These are phyloP conservation scores for Fregetta grallaria DNA, from an alignment of 2,113 vertebrate species.

Conservation along the genomic window DNA sequence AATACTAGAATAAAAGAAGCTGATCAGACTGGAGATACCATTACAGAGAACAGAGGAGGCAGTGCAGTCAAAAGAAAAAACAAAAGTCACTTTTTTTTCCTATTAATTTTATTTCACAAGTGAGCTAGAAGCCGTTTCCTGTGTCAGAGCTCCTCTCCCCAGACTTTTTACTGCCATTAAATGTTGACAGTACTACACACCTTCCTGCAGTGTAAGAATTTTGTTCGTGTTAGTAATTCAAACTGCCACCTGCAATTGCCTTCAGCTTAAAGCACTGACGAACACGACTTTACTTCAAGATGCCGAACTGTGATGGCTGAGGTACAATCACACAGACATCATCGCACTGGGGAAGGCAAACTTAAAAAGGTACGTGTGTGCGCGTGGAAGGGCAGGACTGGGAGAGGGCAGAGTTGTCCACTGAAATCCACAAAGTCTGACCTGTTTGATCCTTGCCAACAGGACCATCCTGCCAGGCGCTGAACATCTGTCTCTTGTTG, in stretches of 20 bases:
- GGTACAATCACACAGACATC: background rate
- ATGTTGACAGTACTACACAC: background rate
- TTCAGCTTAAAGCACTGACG: background rate
- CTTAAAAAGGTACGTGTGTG: background rate
- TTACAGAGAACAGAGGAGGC: background rate
- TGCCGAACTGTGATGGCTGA: accelerated
- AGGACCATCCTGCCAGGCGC: background rate
- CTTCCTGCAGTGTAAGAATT: background rate
- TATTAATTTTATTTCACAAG: background rate
- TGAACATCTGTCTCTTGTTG: accelerated
- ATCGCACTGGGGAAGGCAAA: accelerated
- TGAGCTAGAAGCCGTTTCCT: background rate
- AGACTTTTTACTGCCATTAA: background rate
- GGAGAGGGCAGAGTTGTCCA: background rate
- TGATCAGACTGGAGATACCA: accelerated
- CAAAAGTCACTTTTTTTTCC: background rate
- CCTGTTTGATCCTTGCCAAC: background rate
- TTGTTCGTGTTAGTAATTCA: background rate
- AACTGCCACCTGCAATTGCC: background rate
- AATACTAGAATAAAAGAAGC: background rate
- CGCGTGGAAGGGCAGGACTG: background rate
- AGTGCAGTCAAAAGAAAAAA: too few species aligned
- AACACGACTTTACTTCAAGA: background rate
- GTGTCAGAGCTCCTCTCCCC: background rate
- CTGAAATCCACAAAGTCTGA: accelerated